These are phyloP conservation scores for Alfaro cultratus DNA, from an alignment of 2,797 vertebrate species.

Conservation along the genomic window DNA sequence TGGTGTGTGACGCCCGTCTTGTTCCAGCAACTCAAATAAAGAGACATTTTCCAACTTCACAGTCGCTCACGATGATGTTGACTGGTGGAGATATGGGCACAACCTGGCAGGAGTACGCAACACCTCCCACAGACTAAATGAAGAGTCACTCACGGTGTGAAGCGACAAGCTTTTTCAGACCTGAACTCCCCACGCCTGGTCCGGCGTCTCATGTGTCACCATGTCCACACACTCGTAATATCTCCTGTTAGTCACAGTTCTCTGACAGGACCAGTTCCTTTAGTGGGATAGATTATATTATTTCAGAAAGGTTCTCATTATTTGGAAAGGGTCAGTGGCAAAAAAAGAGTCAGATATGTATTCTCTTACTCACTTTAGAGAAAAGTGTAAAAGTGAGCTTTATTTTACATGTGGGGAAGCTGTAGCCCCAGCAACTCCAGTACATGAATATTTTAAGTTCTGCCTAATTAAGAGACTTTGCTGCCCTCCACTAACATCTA, in stretches of 20 bases:
- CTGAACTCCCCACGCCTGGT: not conserved
- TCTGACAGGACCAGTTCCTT: conserved; percentile 18
- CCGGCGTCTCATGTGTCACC: conserved; percentile 20
- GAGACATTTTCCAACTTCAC: not conserved
- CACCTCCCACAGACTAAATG: conserved; percentile 49
- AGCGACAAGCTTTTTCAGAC: conserved; percentile 32
- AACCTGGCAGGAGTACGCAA: conserved; percentile 28
- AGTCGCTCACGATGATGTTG: conserved; percentile 31
- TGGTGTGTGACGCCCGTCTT: not conserved
- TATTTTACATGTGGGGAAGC: not conserved
- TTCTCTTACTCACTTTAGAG: not conserved
- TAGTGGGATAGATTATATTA: conserved; percentile 12
- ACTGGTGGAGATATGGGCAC: conserved; percentile 31
- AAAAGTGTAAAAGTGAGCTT: not conserved
- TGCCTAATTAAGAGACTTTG: not conserved
- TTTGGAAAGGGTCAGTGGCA: not conserved
- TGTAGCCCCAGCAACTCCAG: not conserved
- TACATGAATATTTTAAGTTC: not conserved
- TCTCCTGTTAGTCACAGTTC: conserved; percentile 29
- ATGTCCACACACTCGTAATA: conserved; percentile 1
- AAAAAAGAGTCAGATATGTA: not conserved
- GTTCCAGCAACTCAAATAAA: not conserved
- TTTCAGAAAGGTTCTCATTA: not conserved
- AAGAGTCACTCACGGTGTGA: conserved; percentile 27
- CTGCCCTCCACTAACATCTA: not conserved